These are phyloP conservation scores for Trachymyrmex septentrionalis DNA, from an alignment of 1,140 invertebrate species.

Conservation along the genomic window DNA sequence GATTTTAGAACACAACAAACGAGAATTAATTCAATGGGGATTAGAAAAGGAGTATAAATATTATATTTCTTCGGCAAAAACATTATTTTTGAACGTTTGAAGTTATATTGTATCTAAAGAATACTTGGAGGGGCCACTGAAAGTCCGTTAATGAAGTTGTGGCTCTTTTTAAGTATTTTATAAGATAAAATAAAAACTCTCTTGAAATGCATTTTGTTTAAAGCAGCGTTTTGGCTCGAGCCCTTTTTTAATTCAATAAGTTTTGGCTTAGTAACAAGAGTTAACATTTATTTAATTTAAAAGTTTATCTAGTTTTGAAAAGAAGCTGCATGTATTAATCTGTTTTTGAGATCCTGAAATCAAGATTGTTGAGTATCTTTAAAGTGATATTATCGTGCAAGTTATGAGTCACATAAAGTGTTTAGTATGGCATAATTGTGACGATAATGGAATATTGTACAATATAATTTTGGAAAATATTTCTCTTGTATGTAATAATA, in stretches of 20 bases:
- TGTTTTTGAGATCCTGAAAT: conserved; percentile 42
- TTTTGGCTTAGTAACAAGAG: conserved; percentile 44
- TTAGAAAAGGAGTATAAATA: neutral
- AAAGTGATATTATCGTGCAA: conserved; percentile 50
- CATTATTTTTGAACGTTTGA: conserved; percentile 8
- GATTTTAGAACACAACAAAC: neutral
- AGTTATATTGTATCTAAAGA: neutral
- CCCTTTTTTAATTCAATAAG: conserved; percentile 46
- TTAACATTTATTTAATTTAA: conserved; percentile 52
- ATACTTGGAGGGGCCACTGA: conserved; percentile 15
- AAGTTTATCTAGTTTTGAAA: conserved; percentile 47
- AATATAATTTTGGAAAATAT: neutral
- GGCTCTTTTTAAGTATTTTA: conserved; percentile 30
- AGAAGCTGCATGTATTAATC: conserved; percentile 47
- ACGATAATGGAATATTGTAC: conserved; percentile 9
- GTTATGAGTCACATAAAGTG: conserved; percentile 29
- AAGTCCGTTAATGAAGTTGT: conserved; percentile 51
- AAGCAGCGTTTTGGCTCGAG: conserved; percentile 43
- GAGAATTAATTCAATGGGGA: neutral
- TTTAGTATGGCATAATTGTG: conserved; percentile 4
- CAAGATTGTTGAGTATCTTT: conserved; percentile 21
- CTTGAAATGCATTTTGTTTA: conserved; percentile 52
- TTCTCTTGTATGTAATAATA: neutral
- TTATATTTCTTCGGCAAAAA: neutral
- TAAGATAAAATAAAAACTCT: conserved; percentile 41